phyloP scores from a whole-genome alignment of 30 jellyfish, hydroid and myxozoan species.

The Aurelia aurita region DNA sequence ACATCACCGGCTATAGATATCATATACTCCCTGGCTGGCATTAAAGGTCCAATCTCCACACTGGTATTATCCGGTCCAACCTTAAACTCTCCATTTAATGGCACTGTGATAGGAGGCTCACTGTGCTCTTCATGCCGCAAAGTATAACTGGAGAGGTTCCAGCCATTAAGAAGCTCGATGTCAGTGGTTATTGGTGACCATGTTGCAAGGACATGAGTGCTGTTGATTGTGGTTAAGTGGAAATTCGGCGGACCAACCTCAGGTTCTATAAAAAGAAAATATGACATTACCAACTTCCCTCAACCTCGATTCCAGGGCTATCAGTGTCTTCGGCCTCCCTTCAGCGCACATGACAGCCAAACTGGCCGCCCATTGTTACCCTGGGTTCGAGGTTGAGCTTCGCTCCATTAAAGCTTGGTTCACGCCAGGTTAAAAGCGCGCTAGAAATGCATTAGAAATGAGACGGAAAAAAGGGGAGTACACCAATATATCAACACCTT shows the following conservation, averaged over 20 bases:
- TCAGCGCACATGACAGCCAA: no score
- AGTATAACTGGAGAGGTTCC: conserved; percentile 44
- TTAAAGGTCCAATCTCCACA: not conserved
- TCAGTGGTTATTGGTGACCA: conserved; percentile 44
- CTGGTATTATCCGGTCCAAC: not conserved
- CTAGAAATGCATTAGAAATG: no score
- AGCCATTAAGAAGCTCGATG: conserved; percentile 66
- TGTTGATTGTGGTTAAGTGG: not conserved
- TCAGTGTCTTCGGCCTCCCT: no score
- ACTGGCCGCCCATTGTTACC: no score
- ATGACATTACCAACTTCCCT: no score
- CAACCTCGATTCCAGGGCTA: no score
- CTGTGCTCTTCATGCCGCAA: conserved; percentile 15
- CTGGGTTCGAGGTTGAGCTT: no score
- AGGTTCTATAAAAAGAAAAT: conserved; percentile 30
- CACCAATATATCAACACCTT: no score
- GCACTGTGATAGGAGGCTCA: not conserved
- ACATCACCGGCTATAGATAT: conserved; percentile 42
- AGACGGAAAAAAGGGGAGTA: no score
- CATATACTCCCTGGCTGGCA: conserved; percentile 15
- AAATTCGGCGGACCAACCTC: conserved; percentile 46
- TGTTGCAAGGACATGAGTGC: not conserved
- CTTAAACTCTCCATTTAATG: not conserved
- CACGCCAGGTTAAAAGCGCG: no score
- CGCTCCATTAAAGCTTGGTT: no score